Base-by-base conservation (phyloP, 2,113 vertebrate species). In the Speoplatyrhinus poulsoni region DNA sequence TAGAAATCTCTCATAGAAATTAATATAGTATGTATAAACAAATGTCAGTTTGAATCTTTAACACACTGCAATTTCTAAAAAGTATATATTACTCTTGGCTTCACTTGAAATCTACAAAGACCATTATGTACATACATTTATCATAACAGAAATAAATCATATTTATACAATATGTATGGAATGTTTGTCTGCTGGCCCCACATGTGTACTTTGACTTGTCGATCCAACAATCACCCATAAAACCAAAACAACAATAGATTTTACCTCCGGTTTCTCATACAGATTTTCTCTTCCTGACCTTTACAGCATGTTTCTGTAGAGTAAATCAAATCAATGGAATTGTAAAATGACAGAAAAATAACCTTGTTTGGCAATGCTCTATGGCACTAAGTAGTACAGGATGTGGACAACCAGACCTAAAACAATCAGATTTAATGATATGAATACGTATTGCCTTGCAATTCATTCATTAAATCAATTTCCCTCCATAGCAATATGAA, bases 1-100 rank as follows among this genome's bases (percentile, higher is more conserved):
- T 85, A 82, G 11, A 82, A 75, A 85, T 68, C 9, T 75, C 36
- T 60, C 52, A 77, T 46, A 74, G 36, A 50, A 73, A 69, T 48
- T 19, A 12, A 32, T n/a, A 64, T 55, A 12, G 19, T n/a, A 64
- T 55, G 2, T n/a, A 64, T 54, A 73, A 50, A 73, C 58, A 67
- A 68, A 52, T 65, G 55, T 69, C 26, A 46, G 53, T 62, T 63
- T 9, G 64, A 62, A 17, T 6, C 7, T 8, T 41, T 41, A 41
- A 41, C 4, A 41, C 36, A 41, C 36, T 61, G 13, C 60, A 48
- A 19, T 47, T 62, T 5, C 33, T 41, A 17, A 47, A 46, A 56
- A 60, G 49, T 46, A 47, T 4, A 64, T 15, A 47, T n/a, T 56
- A 10, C 8, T 66, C 60, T 16, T 60, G 9, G 32, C 36, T 46